Conservation (phyloP, 2,888 invertebrate species). For the Trichogramma dendrolimi region DNA sequence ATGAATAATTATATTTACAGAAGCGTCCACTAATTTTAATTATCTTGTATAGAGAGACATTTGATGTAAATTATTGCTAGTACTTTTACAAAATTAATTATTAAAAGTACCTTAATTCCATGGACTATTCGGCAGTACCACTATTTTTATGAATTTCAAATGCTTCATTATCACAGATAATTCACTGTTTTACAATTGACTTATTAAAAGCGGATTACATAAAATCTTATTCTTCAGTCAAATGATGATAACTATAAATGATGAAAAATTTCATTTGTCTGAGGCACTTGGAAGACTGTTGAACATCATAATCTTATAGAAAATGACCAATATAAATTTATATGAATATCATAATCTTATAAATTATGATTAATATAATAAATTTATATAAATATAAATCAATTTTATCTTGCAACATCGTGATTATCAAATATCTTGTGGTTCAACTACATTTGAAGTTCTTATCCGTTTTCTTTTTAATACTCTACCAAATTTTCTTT, state of each 20-base stretch:
- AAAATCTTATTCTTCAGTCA: no score
- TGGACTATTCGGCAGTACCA: neutral
- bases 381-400: slow-evolving; percentile 11
- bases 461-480: slow-evolving; percentile 21
- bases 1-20: no score
- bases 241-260: no score
- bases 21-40: no score
- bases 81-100: no score
- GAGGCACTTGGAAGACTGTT: slow-evolving; percentile 11
- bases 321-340: slow-evolving; percentile 17
- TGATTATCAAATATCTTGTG: slow-evolving; percentile 17
- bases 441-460: slow-evolving; percentile 19
- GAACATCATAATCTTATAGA: slow-evolving; percentile 20
- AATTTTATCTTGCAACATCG: neutral
- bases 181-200: neutral
- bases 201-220: no score
- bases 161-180: slow-evolving; percentile 26
- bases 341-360: slow-evolving; percentile 16
- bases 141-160: slow-evolving; percentile 13
- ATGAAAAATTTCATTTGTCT: no score
- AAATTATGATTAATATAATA: slow-evolving; percentile 11
- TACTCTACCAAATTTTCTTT: slow-evolving; percentile 19
- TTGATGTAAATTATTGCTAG: no score
- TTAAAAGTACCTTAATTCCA: no score
- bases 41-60: no score